Evolutionary conservation across 2,797 vertebrate species (phyloP).

Genomic region (Stomatorhinus walkeri): DNA sequence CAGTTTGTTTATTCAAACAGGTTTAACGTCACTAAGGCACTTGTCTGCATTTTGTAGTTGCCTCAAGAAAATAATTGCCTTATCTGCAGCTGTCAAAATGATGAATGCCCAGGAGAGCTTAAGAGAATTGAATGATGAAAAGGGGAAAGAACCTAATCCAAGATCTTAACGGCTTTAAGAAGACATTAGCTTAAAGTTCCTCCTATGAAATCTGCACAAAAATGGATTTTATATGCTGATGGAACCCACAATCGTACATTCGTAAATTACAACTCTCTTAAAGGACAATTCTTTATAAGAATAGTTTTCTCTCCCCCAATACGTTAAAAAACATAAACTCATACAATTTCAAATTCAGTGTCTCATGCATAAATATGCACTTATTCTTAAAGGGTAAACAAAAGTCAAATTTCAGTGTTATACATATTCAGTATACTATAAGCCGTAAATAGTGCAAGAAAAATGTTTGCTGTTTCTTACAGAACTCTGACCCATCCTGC

Average conservation of each 20-base stretch:
- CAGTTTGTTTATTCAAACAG: constrained; percentile 58
- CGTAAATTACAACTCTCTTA: constrained; percentile 28
- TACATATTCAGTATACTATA: background rate
- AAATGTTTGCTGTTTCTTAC: background rate
- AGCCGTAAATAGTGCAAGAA: background rate
- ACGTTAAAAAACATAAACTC: constrained; percentile 4
- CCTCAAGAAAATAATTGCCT: constrained; percentile 69
- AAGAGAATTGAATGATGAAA: constrained; percentile 67
- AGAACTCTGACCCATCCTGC: background rate
- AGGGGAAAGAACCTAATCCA: constrained; percentile 61
- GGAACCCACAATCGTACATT: constrained; percentile 36
- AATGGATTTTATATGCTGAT: constrained; percentile 54
- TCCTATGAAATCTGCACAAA: constrained; percentile 48
- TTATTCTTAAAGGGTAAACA: constrained; percentile 8
- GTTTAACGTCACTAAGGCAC: constrained; percentile 62
- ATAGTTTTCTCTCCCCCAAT: background rate
- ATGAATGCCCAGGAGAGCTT: constrained; percentile 64
- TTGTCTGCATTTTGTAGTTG: constrained; percentile 69
- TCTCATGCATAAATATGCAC: background rate
- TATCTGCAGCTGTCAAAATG: constrained; percentile 73
- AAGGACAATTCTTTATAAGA: constrained; percentile 8
- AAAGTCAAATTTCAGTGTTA: constrained; percentile 1
- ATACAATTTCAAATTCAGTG: background rate
- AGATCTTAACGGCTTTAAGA: constrained; percentile 68
- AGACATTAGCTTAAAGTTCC: constrained; percentile 54